phyloP scores from a whole-genome alignment of 2,797 vertebrate genomes.

The Tragopan temminckii region DNA sequence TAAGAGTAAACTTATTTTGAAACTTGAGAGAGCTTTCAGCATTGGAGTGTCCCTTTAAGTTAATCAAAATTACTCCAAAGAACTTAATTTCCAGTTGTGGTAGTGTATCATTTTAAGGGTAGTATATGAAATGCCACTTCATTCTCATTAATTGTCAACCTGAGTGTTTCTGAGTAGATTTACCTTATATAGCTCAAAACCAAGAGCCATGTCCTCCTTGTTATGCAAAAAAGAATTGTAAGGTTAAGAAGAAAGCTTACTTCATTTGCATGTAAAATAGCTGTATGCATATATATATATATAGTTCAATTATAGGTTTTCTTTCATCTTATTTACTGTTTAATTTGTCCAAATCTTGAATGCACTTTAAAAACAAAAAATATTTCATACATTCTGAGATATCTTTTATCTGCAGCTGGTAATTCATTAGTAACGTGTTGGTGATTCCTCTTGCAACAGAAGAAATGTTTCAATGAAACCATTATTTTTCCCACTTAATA shows the following conservation, averaged over 20 bases:
- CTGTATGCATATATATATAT: not conserved
- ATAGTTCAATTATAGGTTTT: rapidly evolving
- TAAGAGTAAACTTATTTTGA: not conserved
- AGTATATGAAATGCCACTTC: not conserved
- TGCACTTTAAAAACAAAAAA: not conserved
- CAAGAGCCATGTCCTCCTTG: not conserved
- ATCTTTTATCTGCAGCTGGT: not conserved
- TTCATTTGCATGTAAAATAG: not conserved
- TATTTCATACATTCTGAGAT: not conserved
- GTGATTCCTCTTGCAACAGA: not conserved
- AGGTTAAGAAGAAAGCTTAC: not conserved
- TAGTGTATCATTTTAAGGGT: not conserved
- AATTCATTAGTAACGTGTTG: not conserved
- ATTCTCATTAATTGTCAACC: not conserved
- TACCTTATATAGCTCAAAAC: not conserved
- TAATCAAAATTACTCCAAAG: not conserved
- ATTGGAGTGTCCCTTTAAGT: not conserved
- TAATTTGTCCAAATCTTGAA: not conserved
- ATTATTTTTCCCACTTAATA: not conserved
- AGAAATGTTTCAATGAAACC: not conserved
- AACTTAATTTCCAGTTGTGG: not conserved
- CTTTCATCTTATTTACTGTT: not conserved
- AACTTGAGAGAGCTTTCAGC: not conserved
- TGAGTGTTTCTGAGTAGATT: not conserved
- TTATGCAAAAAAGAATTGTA: not conserved